Base-by-base conservation (phyloP, 2,113 vertebrate species). In the Periophthalmodon schlosseri region DNA sequence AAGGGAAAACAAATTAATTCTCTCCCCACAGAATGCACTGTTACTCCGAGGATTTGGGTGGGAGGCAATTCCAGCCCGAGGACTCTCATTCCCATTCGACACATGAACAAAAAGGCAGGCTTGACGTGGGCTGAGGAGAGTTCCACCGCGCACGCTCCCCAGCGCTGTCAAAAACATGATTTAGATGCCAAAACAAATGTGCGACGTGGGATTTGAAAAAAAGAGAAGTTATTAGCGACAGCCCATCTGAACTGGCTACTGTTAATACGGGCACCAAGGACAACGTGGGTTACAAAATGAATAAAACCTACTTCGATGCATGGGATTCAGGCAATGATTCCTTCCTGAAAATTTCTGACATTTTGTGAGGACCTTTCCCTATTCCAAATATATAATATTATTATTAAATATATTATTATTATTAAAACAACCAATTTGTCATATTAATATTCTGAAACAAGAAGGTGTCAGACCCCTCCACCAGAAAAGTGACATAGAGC, bases 51-150 rank as follows among this genome's bases (percentile, higher is more conserved):
- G 85, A 78, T 80, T 85, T 56, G 82, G 75, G 74, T 65, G 46
- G 77, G 79, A 82, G 79, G 77, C 9, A 11, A 82, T 82, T 61
- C 60, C 72, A 82, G 82, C 77, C 74, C 77, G 81, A 88, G 85
- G 82, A 80, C 86, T 77, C 82, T 83, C 70, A 82, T 89, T 82
- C 39, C 77, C 54, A 86, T 82, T 87, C 79, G 66, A 80, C 85
- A 71, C 77, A 75, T 70, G 52, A 88, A 87, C 82, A 81, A 82
- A 36, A 60, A 63, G 80, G 74, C 60, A 21, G 64, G 6, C 10
- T 23, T 2, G 36, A 85, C 5, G 70, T 78, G 77, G 70, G 77
- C 72, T 63, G 2, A 33, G 64, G 75, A 74, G 56, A 80, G 0
- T 56, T 47, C 16, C 39, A 46, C 75, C 75, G 75, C 68, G 65